These are phyloP conservation scores for Microhierax caerulescens DNA, from an alignment of 2,797 vertebrate species.

Conservation along the genomic window DNA sequence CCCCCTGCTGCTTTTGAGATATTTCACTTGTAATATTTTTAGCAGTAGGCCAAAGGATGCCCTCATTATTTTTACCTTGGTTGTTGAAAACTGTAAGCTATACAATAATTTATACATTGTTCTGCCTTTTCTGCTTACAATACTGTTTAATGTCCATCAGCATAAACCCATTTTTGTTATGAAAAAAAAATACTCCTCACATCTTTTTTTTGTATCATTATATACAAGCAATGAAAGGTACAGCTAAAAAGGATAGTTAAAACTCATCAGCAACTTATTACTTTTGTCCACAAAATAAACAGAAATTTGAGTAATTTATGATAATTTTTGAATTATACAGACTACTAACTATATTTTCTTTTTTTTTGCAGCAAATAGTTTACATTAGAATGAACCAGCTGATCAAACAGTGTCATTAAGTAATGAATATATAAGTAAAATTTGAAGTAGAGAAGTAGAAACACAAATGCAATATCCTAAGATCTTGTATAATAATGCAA, in stretches of 20 bases:
- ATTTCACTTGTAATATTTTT: neutral
- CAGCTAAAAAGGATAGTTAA: neutral
- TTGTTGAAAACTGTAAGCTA: neutral
- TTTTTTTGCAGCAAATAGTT: neutral
- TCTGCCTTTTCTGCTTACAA: neutral
- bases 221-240: neutral
- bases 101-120: neutral
- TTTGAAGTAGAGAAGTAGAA: neutral
- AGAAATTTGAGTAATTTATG: neutral
- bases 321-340: neutral
- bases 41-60: neutral
- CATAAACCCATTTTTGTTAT: neutral
- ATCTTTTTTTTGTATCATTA: accelerated
- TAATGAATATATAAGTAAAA: slow-evolving; percentile 10
- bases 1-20: neutral
- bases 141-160: neutral
- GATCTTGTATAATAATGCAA: neutral
- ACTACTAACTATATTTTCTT: neutral
- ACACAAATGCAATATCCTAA: neutral
- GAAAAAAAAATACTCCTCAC: neutral
- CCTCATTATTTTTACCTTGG: neutral
- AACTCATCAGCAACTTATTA: neutral
- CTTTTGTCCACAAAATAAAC: neutral
- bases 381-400: neutral
- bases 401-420: neutral